A percentile compares a stretch with the other conserved stretches of the same genome.
phyloP scores from a whole-genome alignment of 2,113 vertebrate species.

The Neodontobutis hainanensis region DNA sequence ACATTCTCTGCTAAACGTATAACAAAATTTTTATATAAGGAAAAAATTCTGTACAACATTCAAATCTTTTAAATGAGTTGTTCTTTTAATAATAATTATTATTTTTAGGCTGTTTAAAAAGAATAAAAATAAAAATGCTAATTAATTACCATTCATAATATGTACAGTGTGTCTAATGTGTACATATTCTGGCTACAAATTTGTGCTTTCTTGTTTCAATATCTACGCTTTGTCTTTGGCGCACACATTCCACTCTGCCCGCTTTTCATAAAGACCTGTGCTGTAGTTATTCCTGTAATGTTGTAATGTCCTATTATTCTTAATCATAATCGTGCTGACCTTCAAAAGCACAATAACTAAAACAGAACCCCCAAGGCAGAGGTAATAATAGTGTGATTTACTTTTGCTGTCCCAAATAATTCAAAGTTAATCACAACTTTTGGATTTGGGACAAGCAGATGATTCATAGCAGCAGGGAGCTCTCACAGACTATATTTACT shows the following conservation, averaged over 20 bases:
- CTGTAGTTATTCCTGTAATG: background rate
- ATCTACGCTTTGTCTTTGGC: slow-evolving; percentile 7
- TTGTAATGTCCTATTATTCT: slow-evolving; percentile 7
- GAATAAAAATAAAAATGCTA: no score
- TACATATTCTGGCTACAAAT: no score
- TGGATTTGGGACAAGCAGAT: slow-evolving; percentile 6
- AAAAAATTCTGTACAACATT: no score
- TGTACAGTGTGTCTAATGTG: no score
- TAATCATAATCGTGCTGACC: slow-evolving; percentile 10
- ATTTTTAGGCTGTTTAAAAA: no score
- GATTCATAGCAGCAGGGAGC: background rate
- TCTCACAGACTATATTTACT: slow-evolving; percentile 1
- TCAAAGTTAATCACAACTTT: slow-evolving; percentile 12
- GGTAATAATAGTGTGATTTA: slow-evolving; percentile 15
- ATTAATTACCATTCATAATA: no score
- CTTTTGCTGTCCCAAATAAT: slow-evolving; percentile 3
- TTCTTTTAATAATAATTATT: no score
- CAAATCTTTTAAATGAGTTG: no score
- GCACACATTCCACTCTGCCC: background rate
- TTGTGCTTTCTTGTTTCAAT: background rate
- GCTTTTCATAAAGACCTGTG: background rate
- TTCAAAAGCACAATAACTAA: slow-evolving; percentile 8
- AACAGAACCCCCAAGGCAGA: slow-evolving; percentile 9
- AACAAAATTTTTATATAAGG: background rate
- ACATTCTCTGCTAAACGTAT: background rate